Evolutionary conservation across 2,797 vertebrate genomes (phyloP).

Genomic region (Neoniphon sammara): DNA sequence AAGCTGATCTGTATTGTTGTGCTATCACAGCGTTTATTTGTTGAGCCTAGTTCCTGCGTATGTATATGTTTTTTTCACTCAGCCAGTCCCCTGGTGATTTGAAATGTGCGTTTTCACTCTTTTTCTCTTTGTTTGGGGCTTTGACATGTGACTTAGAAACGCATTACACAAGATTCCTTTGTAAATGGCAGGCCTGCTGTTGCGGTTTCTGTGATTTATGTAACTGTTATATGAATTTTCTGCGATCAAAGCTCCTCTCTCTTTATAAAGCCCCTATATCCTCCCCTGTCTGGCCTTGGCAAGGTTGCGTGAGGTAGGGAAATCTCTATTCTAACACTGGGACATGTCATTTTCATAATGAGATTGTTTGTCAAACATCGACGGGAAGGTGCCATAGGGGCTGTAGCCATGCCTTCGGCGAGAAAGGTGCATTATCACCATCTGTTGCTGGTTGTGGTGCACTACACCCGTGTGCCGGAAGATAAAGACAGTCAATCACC

Average conservation of each 20-base stretch:
- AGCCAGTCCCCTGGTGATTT: constrained; percentile 20
- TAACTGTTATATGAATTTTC: constrained; percentile 15
- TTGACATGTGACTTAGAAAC: constrained; percentile 26
- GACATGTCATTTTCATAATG: constrained; percentile 41
- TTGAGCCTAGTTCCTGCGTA: constrained; percentile 3
- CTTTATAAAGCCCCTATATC: constrained; percentile 6
- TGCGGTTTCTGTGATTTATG: constrained; percentile 12
- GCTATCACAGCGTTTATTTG: constrained; percentile 30
- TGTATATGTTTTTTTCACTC: not conserved
- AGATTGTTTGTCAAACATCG: constrained; percentile 57
- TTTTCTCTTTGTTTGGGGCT: constrained; percentile 11
- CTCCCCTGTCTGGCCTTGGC: not conserved
- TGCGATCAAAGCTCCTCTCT: constrained; percentile 7
- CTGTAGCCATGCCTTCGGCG: constrained; percentile 13
- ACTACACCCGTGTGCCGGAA: constrained; percentile 61
- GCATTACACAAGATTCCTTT: constrained; percentile 15
- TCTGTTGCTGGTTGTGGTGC: constrained; percentile 69
- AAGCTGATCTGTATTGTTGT: constrained; percentile 29
- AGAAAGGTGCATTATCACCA: constrained; percentile 70
- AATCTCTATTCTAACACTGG: constrained; percentile 12
- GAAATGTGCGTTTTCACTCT: constrained; percentile 10
- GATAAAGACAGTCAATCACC: constrained; percentile 59
- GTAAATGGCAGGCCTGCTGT: constrained; percentile 6
- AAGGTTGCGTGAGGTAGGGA: constrained; percentile 3
- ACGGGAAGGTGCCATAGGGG: constrained; percentile 43